These are phyloP conservation scores for Clitarchus hookeri DNA, from an alignment of 2,888 invertebrate genomes.

Conservation along the genomic window DNA sequence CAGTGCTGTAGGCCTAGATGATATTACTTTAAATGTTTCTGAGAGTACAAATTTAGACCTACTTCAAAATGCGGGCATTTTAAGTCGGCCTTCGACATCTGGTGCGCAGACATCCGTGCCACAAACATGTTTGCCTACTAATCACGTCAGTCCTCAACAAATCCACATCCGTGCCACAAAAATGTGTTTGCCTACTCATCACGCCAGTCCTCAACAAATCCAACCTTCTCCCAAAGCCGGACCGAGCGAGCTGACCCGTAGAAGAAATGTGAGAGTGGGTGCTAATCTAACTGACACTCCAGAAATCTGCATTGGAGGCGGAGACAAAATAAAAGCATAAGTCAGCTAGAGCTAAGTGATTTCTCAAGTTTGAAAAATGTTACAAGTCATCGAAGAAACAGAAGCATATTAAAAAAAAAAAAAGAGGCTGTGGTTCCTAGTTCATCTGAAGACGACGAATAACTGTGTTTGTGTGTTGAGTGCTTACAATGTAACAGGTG, in stretches of 20 bases:
- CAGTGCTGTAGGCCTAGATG: too few relatives aligned
- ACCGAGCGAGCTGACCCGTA: background rate
- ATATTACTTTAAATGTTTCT: too few relatives aligned
- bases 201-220: too few relatives aligned
- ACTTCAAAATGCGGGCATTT: too few relatives aligned
- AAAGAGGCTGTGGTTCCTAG: background rate
- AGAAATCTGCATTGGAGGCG: conserved; percentile 25
- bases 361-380: background rate
- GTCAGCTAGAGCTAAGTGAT: background rate
- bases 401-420: background rate
- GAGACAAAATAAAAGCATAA: conserved; percentile 6
- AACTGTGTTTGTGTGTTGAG: too few relatives aligned
- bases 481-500: too few relatives aligned
- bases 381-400: background rate
- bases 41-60: too few relatives aligned
- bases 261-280: background rate
- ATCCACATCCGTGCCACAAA: too few relatives aligned
- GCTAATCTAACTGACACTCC: conserved; percentile 30
- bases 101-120: background rate
- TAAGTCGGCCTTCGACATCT: too few relatives aligned
- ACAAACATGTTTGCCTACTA: conserved; percentile 19
- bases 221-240: background rate
- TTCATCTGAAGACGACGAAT: background rate
- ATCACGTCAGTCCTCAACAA: background rate
- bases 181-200: too few relatives aligned